A percentile compares a stretch with the other conserved stretches of the same genome.
These are phyloP conservation scores for Liolophura sinensis DNA, from an alignment of 1,140 invertebrate genomes.

Conservation along the genomic window DNA sequence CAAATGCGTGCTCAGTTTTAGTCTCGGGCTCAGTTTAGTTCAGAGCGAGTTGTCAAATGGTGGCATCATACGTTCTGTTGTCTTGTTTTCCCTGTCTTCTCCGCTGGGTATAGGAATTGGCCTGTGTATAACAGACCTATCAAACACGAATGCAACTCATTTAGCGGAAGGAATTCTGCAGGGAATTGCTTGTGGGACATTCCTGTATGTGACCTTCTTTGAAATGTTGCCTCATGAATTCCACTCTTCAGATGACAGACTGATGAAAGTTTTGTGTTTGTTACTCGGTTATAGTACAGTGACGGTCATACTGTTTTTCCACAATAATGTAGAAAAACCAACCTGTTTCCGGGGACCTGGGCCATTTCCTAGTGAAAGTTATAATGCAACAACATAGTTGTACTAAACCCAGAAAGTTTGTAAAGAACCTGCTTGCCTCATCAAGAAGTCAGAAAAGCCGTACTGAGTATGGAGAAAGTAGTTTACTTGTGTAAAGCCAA, in stretches of 20 bases:
- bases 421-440: too few species aligned
- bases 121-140: slow-evolving; percentile 61
- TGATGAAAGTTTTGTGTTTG: slow-evolving; percentile 47
- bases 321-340: slow-evolving; percentile 6
- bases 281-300: slow-evolving; percentile 43
- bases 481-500: too few species aligned
- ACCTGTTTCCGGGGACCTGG: background rate
- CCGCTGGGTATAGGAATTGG: slow-evolving; percentile 70
- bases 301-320: slow-evolving; percentile 34
- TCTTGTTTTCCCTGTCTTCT: slow-evolving; percentile 70
- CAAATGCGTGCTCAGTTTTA: slow-evolving; percentile 68
- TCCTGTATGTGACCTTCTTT: slow-evolving; percentile 90
- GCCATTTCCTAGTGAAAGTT: too few species aligned
- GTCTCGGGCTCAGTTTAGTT: slow-evolving; percentile 67
- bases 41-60: slow-evolving; percentile 66
- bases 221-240: slow-evolving; percentile 76
- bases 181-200: slow-evolving; percentile 83
- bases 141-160: slow-evolving; percentile 44
- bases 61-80: slow-evolving; percentile 50
- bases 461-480: too few species aligned
- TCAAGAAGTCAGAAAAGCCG: too few species aligned
- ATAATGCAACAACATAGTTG: too few species aligned
- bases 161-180: slow-evolving; percentile 64
- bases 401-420: too few species aligned
- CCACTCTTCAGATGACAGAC: slow-evolving; percentile 32